A percentile compares a stretch with the other conserved stretches of the same genome.
phyloP scores from a whole-genome alignment of 2,113 vertebrate species.

The Vanacampus margaritifer region DNA sequence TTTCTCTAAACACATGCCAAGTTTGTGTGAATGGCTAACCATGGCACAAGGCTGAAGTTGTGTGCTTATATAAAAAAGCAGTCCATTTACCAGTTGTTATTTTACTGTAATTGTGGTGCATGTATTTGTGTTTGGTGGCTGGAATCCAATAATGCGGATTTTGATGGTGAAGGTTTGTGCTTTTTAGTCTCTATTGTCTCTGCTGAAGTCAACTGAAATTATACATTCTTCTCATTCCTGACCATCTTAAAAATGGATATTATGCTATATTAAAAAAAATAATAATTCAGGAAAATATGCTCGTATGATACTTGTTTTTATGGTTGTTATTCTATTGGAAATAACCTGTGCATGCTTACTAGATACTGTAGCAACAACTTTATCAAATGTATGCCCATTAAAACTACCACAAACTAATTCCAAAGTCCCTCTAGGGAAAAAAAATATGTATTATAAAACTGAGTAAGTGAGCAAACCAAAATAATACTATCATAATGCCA shows the following conservation, averaged over 20 bases:
- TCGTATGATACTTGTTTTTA: background rate
- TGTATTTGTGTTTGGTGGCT: background rate
- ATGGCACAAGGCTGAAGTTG: background rate
- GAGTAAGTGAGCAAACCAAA: slow-evolving; percentile 45
- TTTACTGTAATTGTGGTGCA: background rate
- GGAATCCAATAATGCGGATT: background rate
- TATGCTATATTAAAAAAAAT: background rate
- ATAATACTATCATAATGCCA: slow-evolving; percentile 58
- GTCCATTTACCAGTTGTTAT: too few species aligned
- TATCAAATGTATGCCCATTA: slow-evolving; percentile 40
- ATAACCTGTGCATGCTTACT: slow-evolving; percentile 6
- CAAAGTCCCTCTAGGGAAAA: slow-evolving; percentile 47
- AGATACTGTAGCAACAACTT: slow-evolving; percentile 5
- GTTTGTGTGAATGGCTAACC: background rate
- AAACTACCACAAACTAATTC: slow-evolving; percentile 45
- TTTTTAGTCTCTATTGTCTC: background rate
- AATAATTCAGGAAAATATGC: background rate
- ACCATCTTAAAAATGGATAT: background rate
- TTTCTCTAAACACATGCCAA: background rate
- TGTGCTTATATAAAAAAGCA: too few species aligned
- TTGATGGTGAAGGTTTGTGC: background rate
- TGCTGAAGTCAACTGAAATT: background rate
- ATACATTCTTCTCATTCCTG: background rate
- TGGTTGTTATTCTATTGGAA: background rate
- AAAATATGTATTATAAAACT: slow-evolving; percentile 53